A percentile compares a stretch with the other conserved stretches of the same genome.
phyloP scores from a whole-genome alignment of 92 coral and sea anemone species.

The Parazoanthus swiftii region DNA sequence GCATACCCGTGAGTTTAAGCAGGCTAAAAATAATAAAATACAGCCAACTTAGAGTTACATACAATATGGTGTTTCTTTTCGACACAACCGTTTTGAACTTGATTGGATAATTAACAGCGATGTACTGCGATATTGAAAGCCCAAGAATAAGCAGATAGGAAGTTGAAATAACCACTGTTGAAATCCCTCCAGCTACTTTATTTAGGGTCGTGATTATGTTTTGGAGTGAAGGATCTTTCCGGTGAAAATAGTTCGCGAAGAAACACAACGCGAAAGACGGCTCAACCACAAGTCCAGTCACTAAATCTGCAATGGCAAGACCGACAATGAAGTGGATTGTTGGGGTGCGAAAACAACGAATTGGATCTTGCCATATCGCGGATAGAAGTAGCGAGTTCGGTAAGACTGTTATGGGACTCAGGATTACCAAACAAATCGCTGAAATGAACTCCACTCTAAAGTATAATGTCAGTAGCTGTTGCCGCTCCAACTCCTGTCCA shows the following conservation, averaged over 20 bases:
- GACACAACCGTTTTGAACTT: conserved; percentile 58
- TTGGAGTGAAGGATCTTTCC: conserved; percentile 1
- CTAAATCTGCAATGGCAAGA: conserved; percentile 69
- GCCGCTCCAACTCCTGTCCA: neutral
- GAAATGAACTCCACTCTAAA: conserved; percentile 51
- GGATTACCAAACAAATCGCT: conserved; percentile 48
- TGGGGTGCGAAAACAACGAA: conserved; percentile 69
- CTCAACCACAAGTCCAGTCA: conserved; percentile 74
- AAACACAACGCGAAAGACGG: conserved; percentile 65
- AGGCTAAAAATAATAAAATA: conserved; percentile 69
- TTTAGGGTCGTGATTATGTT: conserved; percentile 45
- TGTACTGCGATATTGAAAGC: conserved; percentile 67
- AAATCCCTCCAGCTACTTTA: conserved; percentile 52
- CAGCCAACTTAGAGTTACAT: conserved; percentile 55
- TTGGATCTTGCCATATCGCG: conserved; percentile 72
- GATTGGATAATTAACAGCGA: conserved; percentile 71
- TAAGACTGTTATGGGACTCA: conserved; percentile 72
- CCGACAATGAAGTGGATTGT: conserved; percentile 69
- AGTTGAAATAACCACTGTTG: conserved; percentile 69
- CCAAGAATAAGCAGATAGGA: conserved; percentile 72
- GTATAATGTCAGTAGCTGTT: conserved; percentile 28
- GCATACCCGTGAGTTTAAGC: conserved; percentile 54
- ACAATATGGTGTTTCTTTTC: conserved; percentile 51
- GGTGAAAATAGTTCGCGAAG: conserved; percentile 31
- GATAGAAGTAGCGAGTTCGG: conserved; percentile 64